A percentile compares a stretch with the other conserved stretches of the same genome.
phyloP scores from a whole-genome alignment of 2,888 invertebrate species.

The Pedicia rivosa region DNA sequence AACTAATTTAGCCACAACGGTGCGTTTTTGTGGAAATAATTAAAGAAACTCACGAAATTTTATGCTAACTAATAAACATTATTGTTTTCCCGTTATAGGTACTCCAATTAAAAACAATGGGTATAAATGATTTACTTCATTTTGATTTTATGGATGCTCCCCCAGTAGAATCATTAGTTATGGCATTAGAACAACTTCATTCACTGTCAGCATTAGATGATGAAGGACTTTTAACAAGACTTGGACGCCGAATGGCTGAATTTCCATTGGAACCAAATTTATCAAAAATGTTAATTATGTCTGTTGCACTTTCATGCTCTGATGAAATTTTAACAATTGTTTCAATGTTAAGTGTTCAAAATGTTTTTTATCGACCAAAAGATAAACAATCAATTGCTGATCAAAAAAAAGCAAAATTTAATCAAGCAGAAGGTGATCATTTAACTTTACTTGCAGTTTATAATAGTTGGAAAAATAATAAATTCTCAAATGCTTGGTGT shows the following conservation, averaged over 20 bases:
- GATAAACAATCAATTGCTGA: constrained; percentile 95
- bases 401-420: constrained; percentile 98
- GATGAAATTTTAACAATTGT: constrained; percentile 98
- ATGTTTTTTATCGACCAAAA: constrained; percentile 91
- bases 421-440: constrained; percentile 97
- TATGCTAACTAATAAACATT: too few relatives aligned
- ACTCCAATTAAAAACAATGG: constrained; percentile 96
- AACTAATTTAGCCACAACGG: constrained; percentile 91
- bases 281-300: constrained; percentile 98
- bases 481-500: constrained; percentile 98
- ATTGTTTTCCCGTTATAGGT: too few relatives aligned
- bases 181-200: constrained; percentile 94
- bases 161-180: constrained; percentile 91
- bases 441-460: constrained; percentile 94
- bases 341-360: constrained; percentile 97
- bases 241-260: constrained; percentile 91
- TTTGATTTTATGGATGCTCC: constrained; percentile 99
- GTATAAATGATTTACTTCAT: constrained; percentile 93
- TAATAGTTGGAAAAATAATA: constrained; percentile 98
- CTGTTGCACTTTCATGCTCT: constrained; percentile 90
- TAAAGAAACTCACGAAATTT: too few relatives aligned
- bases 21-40: too few relatives aligned
- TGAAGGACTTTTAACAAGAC: constrained; percentile 68
- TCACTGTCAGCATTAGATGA: constrained; percentile 94
- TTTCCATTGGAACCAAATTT: constrained; percentile 97